Conservation (phyloP, 53 echinoderm and acorn worm species). For the Echinometra lucunter region DNA sequence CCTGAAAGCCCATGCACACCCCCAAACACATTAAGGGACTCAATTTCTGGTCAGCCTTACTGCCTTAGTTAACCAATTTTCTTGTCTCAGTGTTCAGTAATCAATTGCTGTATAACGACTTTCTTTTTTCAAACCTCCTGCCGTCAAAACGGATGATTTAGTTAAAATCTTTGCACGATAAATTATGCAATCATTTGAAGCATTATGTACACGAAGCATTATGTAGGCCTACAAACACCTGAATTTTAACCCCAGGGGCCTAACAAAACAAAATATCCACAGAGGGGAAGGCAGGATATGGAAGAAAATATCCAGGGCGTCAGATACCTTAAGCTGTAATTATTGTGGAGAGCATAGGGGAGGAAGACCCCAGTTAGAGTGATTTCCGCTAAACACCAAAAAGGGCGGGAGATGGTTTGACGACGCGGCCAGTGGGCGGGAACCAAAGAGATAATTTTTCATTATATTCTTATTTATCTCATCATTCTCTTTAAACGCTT, state of each 20-base stretch:
- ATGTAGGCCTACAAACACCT: neutral
- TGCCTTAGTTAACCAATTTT: too few relatives aligned
- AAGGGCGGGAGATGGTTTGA: conserved; percentile 19
- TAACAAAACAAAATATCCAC: neutral
- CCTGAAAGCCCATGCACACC: too few relatives aligned
- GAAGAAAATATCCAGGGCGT: conserved; percentile 28
- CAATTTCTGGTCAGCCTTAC: too few relatives aligned
- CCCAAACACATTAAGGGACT: too few relatives aligned
- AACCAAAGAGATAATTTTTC: neutral
- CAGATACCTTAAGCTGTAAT: conserved; percentile 19
- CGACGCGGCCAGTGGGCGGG: neutral
- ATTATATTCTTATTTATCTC: neutral
- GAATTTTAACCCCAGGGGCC: neutral
- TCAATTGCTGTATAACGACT: too few relatives aligned
- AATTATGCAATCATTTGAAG: too few relatives aligned
- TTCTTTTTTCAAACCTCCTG: too few relatives aligned
- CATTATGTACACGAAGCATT: too few relatives aligned
- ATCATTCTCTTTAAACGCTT: neutral
- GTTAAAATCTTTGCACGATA: too few relatives aligned
- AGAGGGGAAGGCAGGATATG: neutral
- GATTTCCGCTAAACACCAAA: conserved; percentile 6
- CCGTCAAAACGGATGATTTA: too few relatives aligned
- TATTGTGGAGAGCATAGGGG: neutral
- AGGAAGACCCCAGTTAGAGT: conserved; percentile 12
- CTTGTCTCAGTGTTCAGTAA: too few relatives aligned